Base-by-base conservation (phyloP, 2,888 invertebrate species). In the Apodemia zela region DNA sequence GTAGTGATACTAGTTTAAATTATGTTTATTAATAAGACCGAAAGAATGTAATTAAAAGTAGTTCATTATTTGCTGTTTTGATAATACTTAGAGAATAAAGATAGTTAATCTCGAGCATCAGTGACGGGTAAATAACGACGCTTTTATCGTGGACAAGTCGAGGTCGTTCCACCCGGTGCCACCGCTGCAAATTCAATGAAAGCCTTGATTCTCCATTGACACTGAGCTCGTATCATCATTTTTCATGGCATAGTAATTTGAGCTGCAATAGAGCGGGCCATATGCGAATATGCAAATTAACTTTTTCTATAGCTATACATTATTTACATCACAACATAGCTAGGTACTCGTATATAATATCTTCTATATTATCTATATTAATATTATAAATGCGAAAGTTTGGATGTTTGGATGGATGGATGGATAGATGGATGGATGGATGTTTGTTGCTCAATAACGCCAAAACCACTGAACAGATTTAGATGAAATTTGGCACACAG, bases 91-190 rank as follows among this genome's bases (percentile, higher is more conserved):
- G 17, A 57, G 21, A 62, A 62, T 21, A 17, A 33, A 54, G 21
- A 61, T 60, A 45, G 42, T 61, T 54, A 42, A 62, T 45, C 54
- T 54, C 29, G 45, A 62, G 47, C 58, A 63, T 59, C 58, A 59
- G 45, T 57, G 33, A 59, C 59, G 38, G 29, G 33, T 47, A 25
- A 60, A 45, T n/a, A 47, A 59, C 18, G 58, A 6, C 25, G 29
- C 47, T 25, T 65, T 62, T 61, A 63, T 68, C 64, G 66, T 67
- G 61, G 60, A 42, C 61, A 57, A 60, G 54, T 49, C 71, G 68
- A 73, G 73, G 73, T 66, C 73, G 72, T 74, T 72, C 72, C 71
- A 69, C 65, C 63, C 69, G 65, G 72, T 72, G 69, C 73, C 72
- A 69, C 59, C 69, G 65, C 60, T 64, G 54, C 64, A 64, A 64